Evolutionary conservation across 2,113 vertebrate species (phyloP).

Genomic region (Colossoma macropomum): DNA sequence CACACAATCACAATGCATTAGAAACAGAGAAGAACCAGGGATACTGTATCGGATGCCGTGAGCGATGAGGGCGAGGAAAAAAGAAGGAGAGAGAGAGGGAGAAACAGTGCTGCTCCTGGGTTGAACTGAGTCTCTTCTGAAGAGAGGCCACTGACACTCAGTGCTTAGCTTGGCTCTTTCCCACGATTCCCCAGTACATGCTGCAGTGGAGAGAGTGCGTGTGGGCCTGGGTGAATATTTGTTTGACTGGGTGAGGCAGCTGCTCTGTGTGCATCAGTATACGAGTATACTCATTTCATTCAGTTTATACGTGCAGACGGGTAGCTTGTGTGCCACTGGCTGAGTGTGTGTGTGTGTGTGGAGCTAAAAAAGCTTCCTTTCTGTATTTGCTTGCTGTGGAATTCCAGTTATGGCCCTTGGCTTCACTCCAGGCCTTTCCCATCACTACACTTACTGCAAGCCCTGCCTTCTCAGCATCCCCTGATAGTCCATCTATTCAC

Average conservation of each 20-base stretch:
- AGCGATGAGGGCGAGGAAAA: conserved; percentile 31
- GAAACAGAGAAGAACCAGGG: background rate
- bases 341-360: conserved; percentile 20
- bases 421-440: conserved; percentile 34
- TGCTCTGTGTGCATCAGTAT: background rate
- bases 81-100: conserved; percentile 35
- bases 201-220: conserved; percentile 19
- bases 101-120: background rate
- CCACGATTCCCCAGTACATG: conserved; percentile 27
- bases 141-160: conserved; percentile 40
- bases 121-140: conserved; percentile 18
- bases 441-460: conserved; percentile 41
- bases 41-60: background rate
- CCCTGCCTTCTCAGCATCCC: conserved; percentile 64
- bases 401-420: conserved; percentile 60
- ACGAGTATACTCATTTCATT: conserved; percentile 8
- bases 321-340: background rate
- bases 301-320: background rate
- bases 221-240: conserved; percentile 26
- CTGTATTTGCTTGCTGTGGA: conserved; percentile 57
- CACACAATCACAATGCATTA: conserved; percentile 2
- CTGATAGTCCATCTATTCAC: conserved; percentile 16
- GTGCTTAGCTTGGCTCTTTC: conserved; percentile 38
- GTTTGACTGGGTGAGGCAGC: conserved; percentile 35
- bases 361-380: conserved; percentile 4